Evolutionary conservation across 2,888 invertebrate genomes (phyloP), one percentile per base, ranked within the genome.

Genomic region (Pogonocherus hispidulus): DNA sequence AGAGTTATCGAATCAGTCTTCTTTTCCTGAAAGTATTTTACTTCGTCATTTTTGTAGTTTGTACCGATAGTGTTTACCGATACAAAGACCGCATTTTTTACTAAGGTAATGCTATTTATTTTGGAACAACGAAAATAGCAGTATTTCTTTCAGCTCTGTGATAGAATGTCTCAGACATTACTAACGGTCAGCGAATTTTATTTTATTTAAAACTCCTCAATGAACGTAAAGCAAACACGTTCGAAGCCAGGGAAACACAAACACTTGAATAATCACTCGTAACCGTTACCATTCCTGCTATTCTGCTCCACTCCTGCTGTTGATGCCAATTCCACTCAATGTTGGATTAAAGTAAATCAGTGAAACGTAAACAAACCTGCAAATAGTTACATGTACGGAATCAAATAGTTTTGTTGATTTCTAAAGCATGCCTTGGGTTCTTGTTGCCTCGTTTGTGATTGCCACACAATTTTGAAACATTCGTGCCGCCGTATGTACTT

Each of bases 221-320:
- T 72, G 72, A 70, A 70, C 67, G 56, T 22, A 67, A 62, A 69
- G 66, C 64, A 74, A 74, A 74, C 70, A 74, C 66, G 66, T 67
- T 67, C 69, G 67, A 69, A 52, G n/a, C 41, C 67, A 69, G 27
- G 66, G 71, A 44, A 75, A 70, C 67, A 70, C 70, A 71, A 74
- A 68, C 70, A 75, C 70, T 64, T 62, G 71, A 69, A 73, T 73
- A 68, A 71, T 71, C 66, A 60, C 59, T 64, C 35, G 65, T 57
- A 62, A 62, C 37, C 20, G 60, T 35, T 37, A 62, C 49, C 51
- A 23, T 62, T 62, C 47, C 59, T 47, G 27, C 46, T 46, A 62
- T 63, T 19, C 37, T 20, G 52, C 32, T 62, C 49, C 55, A 16
- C 37, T 20, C 27, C 41, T 63, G 47, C 56, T 32, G 51, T 60